Conservation (phyloP, 1,140 invertebrate genomes). For the Coptotermes formosanus region DNA sequence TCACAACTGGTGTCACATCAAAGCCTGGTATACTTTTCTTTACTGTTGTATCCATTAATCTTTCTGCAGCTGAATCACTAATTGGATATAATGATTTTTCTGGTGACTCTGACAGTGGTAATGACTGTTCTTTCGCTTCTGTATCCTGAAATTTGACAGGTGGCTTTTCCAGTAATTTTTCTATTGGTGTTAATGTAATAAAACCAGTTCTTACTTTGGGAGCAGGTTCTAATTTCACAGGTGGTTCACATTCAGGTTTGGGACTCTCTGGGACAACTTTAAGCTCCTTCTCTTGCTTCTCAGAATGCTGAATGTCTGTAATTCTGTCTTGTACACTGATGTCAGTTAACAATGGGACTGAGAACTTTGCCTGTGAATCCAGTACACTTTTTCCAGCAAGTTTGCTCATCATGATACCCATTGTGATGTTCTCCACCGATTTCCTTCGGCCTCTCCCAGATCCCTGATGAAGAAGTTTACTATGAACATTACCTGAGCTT, state of each 20-base stretch:
- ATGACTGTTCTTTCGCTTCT: neutral
- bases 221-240: neutral
- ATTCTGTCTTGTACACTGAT: neutral
- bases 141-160: neutral
- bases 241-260: neutral
- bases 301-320: neutral
- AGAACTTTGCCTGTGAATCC: neutral
- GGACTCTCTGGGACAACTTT: neutral
- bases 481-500: neutral
- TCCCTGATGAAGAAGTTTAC: neutral
- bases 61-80: neutral
- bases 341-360: neutral
- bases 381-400: conserved; percentile 27
- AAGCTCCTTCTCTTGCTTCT: neutral
- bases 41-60: neutral
- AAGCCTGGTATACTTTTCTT: neutral
- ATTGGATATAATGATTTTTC: neutral
- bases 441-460: conserved; percentile 30
- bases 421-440: conserved; percentile 35
- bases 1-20: neutral
- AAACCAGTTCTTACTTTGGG: neutral
- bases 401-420: conserved; percentile 35
- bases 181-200: conserved; percentile 13
- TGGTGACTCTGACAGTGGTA: neutral
- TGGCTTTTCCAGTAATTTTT: neutral